Conservation (phyloP, 2,888 invertebrate species). For the Caenorhabditis wallacei region DNA sequence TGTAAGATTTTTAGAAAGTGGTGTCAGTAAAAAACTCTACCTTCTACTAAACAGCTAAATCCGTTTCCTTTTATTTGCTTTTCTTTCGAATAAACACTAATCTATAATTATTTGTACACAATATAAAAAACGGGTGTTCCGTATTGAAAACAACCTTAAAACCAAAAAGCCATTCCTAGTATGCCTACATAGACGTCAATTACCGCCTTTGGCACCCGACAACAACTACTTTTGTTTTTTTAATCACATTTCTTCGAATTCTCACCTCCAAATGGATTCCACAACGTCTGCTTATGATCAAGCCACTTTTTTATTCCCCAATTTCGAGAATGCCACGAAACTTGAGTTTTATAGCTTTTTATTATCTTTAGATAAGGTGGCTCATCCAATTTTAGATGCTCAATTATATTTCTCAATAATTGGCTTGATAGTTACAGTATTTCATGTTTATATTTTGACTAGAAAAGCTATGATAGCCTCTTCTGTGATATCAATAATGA, state of each 20-base stretch:
- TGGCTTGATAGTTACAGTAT: slow-evolving; percentile 5
- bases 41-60: too few relatives aligned
- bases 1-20: not conserved
- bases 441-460: slow-evolving; percentile 18
- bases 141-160: too few relatives aligned
- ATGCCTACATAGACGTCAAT: too few relatives aligned
- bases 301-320: not conserved
- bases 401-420: slow-evolving; percentile 9
- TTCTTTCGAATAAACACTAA: too few relatives aligned
- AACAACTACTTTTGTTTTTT: too few relatives aligned
- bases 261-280: slow-evolving; percentile 6
- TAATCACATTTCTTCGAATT: too few relatives aligned
- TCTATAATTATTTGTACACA: too few relatives aligned
- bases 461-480: slow-evolving; percentile 29
- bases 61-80: too few relatives aligned
- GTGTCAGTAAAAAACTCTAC: not conserved
- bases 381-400: slow-evolving; percentile 7
- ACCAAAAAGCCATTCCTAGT: too few relatives aligned
- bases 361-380: not conserved
- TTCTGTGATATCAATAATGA: slow-evolving; percentile 32
- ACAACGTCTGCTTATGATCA: not conserved
- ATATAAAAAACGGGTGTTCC: too few relatives aligned
- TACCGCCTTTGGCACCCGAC: too few relatives aligned
- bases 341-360: not conserved
- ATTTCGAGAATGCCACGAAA: not conserved